These are phyloP conservation scores for Channa striata DNA, from an alignment of 2,797 vertebrate genomes.

Conservation along the genomic window DNA sequence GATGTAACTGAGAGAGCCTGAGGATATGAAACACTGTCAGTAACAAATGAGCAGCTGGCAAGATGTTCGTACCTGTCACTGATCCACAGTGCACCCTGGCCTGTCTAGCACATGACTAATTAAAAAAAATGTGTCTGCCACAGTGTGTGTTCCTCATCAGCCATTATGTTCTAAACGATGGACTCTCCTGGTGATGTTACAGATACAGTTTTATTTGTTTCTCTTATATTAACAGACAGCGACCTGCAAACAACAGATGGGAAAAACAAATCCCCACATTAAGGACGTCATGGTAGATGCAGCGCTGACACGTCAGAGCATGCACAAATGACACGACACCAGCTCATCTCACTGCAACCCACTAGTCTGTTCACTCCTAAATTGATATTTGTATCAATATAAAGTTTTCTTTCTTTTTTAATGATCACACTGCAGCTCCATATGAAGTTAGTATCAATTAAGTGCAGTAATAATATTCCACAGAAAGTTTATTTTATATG, in stretches of 20 bases:
- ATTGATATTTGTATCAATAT: constrained; percentile 31
- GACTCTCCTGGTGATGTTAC: constrained; percentile 1
- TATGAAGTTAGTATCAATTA: too few species aligned
- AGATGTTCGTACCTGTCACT: too few species aligned
- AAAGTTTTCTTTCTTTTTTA: constrained; percentile 30
- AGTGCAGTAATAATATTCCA: too few species aligned
- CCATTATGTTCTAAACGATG: constrained; percentile 18
- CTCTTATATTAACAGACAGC: constrained; percentile 11
- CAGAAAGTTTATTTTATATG: neutral
- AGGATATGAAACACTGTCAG: too few species aligned
- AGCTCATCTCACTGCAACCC: constrained; percentile 44
- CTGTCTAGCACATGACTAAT: too few species aligned
- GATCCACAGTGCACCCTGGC: neutral
- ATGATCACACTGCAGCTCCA: constrained; percentile 21
- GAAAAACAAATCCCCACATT: constrained; percentile 25
- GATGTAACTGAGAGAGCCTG: too few species aligned
- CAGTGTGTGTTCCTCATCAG: too few species aligned
- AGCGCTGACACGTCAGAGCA: constrained; percentile 28
- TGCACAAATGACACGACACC: constrained; percentile 45
- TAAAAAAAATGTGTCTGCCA: too few species aligned
- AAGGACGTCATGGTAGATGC: constrained; percentile 24
- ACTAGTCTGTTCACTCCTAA: constrained; percentile 20
- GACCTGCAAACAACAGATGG: constrained; percentile 3
- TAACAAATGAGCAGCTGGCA: too few species aligned
- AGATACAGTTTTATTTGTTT: constrained; percentile 4